Base-by-base conservation (phyloP, 2,888 invertebrate species). In the Tricholauxania praeusta region DNA sequence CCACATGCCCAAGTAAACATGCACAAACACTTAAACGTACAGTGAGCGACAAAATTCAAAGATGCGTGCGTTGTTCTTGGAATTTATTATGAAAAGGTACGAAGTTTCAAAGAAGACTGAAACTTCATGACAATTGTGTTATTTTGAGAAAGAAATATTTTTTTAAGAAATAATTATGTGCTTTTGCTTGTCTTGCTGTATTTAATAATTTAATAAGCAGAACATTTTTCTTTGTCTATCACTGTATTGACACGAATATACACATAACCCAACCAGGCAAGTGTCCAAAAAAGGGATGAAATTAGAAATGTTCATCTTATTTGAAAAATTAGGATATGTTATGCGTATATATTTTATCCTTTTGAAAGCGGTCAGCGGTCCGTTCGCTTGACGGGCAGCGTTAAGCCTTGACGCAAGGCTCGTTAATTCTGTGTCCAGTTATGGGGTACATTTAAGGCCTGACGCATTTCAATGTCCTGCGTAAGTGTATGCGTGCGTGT, bases 261-360 rank as follows among this genome's bases (percentile, higher is more conserved):
- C 57, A 47, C 62, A 62, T 39, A 39, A 39, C 39, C 62, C 28
- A 62, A 39, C 32, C 32, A 66, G 68, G 69, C 72, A 67, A 73
- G 74, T 77, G 75, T 76, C 75, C 75, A 74, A 74, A 74, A 77
- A 76, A 73, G 77, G 77, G 75, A 74, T 74, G 75, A 73, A 77
- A 69, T 73, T 76, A 73, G 74, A 74, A 73, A 74, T 73, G 65
- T 53, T 73, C 72, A 72, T 69, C 68, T 59, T 69, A 76, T 75
- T 77, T 77, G 75, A 76, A 75, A 77, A 77, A 76, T 77, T 74
- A 71, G 72, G 65, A 75, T 73, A 73, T 72, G 69, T 70, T 72
- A 72, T 72, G 71, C 72, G 53, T 76, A 69, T 39, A 39, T 74
- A 75, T 77, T 73, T 72, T 70, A 74, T 74, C 72, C 72, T 74